These are phyloP conservation scores for Phocides pigmalion DNA, from an alignment of 1,140 invertebrate genomes.

Conservation along the genomic window DNA sequence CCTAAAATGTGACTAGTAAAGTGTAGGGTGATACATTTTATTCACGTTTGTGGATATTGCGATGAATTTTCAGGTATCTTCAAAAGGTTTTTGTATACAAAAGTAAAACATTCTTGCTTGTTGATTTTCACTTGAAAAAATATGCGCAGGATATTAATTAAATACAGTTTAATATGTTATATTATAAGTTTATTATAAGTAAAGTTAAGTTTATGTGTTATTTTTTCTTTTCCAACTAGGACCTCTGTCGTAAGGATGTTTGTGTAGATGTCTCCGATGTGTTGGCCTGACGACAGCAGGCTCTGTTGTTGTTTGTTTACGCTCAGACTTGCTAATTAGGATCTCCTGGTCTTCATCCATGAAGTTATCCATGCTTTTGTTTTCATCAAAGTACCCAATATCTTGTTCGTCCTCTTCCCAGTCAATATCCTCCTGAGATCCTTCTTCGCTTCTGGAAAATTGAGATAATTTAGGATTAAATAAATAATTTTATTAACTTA, in stretches of 20 bases:
- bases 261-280: constrained; percentile 78
- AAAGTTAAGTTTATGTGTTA: constrained; percentile 30
- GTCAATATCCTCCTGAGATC: constrained; percentile 58
- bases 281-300: constrained; percentile 46
- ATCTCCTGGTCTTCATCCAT: constrained; percentile 63
- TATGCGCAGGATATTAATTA: too few species aligned
- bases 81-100: too few species aligned
- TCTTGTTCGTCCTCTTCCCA: constrained; percentile 61
- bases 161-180: background rate
- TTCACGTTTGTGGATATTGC: too few species aligned
- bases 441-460: constrained; percentile 57
- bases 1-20: too few species aligned
- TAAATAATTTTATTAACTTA: too few species aligned
- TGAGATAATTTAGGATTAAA: too few species aligned
- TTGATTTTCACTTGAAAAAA: too few species aligned
- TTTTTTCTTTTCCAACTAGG: constrained; percentile 48
- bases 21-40: too few species aligned
- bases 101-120: too few species aligned
- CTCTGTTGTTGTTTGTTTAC: constrained; percentile 39
- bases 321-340: constrained; percentile 34
- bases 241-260: constrained; percentile 78
- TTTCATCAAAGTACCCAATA: constrained; percentile 54
- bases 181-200: constrained; percentile 5
- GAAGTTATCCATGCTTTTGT: constrained; percentile 57
- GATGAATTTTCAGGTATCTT: too few species aligned